A percentile compares a stretch with the other conserved stretches of the same genome.
Evolutionary conservation across 2,113 vertebrate genomes (phyloP).

Genomic region (Pterophyllum scalare): DNA sequence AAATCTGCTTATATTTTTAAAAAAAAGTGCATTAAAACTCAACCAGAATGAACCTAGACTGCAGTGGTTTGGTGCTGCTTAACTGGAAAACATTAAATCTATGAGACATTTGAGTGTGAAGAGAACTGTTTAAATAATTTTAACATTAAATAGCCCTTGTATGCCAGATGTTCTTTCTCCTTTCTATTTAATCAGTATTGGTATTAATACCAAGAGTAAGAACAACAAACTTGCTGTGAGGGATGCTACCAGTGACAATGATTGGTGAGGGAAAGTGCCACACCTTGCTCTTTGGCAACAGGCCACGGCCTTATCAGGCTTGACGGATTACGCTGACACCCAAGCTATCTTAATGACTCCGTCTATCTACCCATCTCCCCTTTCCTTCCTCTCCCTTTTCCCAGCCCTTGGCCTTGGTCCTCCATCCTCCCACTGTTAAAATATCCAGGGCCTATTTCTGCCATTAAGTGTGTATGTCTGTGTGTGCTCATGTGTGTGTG

Average conservation of each 20-base stretch:
- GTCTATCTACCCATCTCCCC: conserved; percentile 75
- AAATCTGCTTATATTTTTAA: neutral
- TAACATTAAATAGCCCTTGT: neutral
- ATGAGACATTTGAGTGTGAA: neutral
- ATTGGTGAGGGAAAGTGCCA: conserved; percentile 66
- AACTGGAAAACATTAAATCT: neutral
- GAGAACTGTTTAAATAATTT: neutral
- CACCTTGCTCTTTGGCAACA: conserved; percentile 69
- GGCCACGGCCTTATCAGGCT: conserved; percentile 68
- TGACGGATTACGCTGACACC: conserved; percentile 83
- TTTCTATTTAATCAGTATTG: conserved; percentile 18
- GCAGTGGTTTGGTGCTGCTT: neutral
- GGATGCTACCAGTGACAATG: conserved; percentile 55
- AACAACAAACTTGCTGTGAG: conserved; percentile 44
- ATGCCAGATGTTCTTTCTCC: neutral
- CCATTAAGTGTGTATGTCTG: neutral
- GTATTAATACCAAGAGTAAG: conserved; percentile 34
- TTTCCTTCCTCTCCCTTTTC: conserved; percentile 71
- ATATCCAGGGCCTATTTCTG: conserved; percentile 55
- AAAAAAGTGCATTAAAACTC: neutral
- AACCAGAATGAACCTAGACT: neutral
- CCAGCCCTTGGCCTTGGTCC: conserved; percentile 75
- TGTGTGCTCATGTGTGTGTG: neutral
- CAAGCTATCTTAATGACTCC: conserved; percentile 83
- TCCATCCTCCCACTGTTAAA: conserved; percentile 66